Conservation (phyloP, 2,888 invertebrate species). For the Stomorhina lunata region DNA sequence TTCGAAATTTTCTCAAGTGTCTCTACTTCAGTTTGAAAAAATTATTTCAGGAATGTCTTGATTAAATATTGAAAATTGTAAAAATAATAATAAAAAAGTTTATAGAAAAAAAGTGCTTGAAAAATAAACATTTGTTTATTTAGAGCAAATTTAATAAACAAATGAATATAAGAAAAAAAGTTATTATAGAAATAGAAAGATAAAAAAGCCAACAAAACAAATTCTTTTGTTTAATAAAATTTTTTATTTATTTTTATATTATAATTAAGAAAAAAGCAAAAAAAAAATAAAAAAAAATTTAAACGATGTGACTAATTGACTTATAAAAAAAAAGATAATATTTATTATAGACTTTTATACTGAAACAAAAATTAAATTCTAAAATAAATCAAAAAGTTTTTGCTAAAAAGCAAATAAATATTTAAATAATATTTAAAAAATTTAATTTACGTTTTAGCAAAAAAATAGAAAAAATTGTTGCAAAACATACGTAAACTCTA, state of each 20-base stretch:
- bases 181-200: background rate
- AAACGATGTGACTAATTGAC: slow-evolving; percentile 4
- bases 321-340: background rate
- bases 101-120: slow-evolving; percentile 7
- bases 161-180: background rate
- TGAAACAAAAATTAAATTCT: background rate
- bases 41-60: slow-evolving; percentile 51
- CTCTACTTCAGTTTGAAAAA: slow-evolving; percentile 2
- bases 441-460: background rate
- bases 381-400: slow-evolving; percentile 29
- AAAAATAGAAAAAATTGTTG: slow-evolving; percentile 4
- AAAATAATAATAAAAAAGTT: slow-evolving; percentile 13
- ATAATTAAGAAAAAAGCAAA: background rate
- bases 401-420: background rate
- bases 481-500: slow-evolving; percentile 35
- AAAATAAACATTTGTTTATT: slow-evolving; percentile 35
- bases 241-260: background rate
- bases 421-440: too few relatives aligned
- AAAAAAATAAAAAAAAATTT: too few relatives aligned
- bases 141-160: slow-evolving; percentile 35
- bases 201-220: slow-evolving; percentile 1
- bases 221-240: slow-evolving; percentile 37
- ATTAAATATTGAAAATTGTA: slow-evolving; percentile 43
- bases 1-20: background rate
- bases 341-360: background rate